phyloP scores from a whole-genome alignment of 1,140 invertebrate genomes.

The Drosophila funebris region DNA sequence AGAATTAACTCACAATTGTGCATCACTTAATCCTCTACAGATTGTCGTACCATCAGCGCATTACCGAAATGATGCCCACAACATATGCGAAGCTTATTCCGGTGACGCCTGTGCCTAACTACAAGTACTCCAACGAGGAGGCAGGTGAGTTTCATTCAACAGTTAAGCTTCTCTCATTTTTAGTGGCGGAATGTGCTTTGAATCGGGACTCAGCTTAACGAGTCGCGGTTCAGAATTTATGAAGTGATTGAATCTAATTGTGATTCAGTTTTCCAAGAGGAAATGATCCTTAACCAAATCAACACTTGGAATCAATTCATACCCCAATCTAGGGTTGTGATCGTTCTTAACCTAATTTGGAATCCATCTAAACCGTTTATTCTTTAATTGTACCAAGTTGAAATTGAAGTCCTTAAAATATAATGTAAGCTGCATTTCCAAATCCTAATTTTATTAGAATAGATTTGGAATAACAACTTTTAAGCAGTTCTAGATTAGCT shows the following conservation, averaged over 20 bases:
- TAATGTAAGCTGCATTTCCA: not conserved
- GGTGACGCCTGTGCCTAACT: slow-evolving; percentile 89
- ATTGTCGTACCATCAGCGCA: slow-evolving; percentile 97
- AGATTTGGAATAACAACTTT: not conserved
- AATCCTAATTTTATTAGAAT: not conserved
- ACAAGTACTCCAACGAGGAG: slow-evolving; percentile 92
- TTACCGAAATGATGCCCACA: slow-evolving; percentile 96
- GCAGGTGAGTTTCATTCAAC: slow-evolving; percentile 87
- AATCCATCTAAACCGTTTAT: not conserved
- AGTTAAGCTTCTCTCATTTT: too few species aligned
- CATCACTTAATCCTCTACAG: slow-evolving; percentile 85
- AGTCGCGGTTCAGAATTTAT: too few species aligned
- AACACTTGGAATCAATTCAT: too few species aligned
- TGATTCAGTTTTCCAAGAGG: too few species aligned
- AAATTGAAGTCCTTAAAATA: not conserved
- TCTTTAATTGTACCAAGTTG: not conserved
- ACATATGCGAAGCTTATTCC: slow-evolving; percentile 94
- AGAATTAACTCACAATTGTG: not conserved
- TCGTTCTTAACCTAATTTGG: too few species aligned
- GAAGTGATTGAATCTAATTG: too few species aligned
- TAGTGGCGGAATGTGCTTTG: too few species aligned
- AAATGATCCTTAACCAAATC: too few species aligned
- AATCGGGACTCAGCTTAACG: too few species aligned
- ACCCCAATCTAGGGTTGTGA: too few species aligned
- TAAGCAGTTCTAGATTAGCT: not conserved